phyloP scores from a whole-genome alignment of 1,140 invertebrate species.

The Diabrotica virgifera region DNA sequence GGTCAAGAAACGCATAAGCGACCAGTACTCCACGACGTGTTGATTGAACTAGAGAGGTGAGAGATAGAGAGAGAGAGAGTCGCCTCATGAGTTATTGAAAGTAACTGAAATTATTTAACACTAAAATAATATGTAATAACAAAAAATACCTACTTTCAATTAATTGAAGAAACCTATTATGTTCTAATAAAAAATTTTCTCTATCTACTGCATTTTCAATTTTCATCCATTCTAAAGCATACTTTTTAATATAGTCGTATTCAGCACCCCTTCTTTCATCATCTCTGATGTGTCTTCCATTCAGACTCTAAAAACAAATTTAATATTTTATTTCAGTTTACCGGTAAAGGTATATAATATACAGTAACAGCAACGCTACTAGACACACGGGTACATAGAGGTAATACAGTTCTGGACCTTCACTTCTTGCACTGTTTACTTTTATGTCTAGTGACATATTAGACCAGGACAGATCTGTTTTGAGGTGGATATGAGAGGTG shows the following conservation, averaged over 20 bases:
- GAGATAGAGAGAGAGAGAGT: too few species aligned
- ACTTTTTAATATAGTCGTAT: constrained; percentile 83
- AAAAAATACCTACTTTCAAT: constrained; percentile 52
- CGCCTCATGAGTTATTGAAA: constrained; percentile 9
- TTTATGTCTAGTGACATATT: too few species aligned
- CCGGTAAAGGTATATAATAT: not conserved
- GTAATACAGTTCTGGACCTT: too few species aligned
- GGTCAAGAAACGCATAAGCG: too few species aligned
- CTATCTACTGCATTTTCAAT: constrained; percentile 48
- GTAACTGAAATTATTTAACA: constrained; percentile 5
- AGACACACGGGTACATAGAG: too few species aligned
- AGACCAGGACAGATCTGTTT: too few species aligned
- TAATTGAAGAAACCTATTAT: constrained; percentile 69
- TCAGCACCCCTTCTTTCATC: constrained; percentile 78
- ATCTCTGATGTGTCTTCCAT: constrained; percentile 62
- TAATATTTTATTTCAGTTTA: not conserved
- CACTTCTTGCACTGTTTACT: too few species aligned
- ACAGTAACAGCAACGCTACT: too few species aligned
- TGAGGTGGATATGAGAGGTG: too few species aligned
- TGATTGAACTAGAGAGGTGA: too few species aligned
- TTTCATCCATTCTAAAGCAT: constrained; percentile 69
- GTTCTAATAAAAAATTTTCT: constrained; percentile 62
- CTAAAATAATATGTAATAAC: constrained; percentile 11
- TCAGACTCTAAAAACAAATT: constrained; percentile 57
- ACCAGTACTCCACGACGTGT: too few species aligned